Evolutionary conservation across 2,113 vertebrate species (phyloP).

Genomic region (Plotosus lineatus): DNA sequence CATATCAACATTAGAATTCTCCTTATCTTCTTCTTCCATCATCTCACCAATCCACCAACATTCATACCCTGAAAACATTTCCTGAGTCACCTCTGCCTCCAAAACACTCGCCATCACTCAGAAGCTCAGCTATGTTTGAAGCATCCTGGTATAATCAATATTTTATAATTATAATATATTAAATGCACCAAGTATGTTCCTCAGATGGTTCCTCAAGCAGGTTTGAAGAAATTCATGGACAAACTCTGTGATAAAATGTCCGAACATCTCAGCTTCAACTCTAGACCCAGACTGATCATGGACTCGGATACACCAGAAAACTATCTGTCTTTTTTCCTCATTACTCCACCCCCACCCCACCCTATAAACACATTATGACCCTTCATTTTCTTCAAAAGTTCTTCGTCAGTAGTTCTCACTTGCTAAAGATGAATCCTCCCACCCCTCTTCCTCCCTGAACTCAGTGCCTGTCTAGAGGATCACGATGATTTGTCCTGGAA

Average conservation of each 20-base stretch:
- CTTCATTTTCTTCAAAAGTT: neutral
- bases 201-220: neutral
- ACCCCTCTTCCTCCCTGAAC: slow-evolving; percentile 29
- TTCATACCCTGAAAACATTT: neutral
- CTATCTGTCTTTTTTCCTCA: slow-evolving; percentile 13
- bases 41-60: neutral
- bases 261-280: slow-evolving; percentile 27
- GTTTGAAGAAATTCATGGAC: neutral
- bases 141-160: too few species aligned
- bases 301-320: slow-evolving; percentile 7
- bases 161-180: neutral
- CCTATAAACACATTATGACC: neutral
- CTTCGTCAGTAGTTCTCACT: slow-evolving; percentile 9
- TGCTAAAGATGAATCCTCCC: neutral
- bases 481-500: slow-evolving; percentile 50
- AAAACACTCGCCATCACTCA: neutral
- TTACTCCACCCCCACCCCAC: slow-evolving; percentile 12
- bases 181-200: neutral
- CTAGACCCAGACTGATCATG: slow-evolving; percentile 18
- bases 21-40: neutral
- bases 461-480: slow-evolving; percentile 43
- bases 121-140: neutral
- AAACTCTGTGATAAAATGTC: neutral
- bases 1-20: too few species aligned
- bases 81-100: neutral